Evolutionary conservation across 2,888 invertebrate genomes (phyloP), one percentile per base, ranked within the genome.

Genomic region (Plagodis pulveraria): DNA sequence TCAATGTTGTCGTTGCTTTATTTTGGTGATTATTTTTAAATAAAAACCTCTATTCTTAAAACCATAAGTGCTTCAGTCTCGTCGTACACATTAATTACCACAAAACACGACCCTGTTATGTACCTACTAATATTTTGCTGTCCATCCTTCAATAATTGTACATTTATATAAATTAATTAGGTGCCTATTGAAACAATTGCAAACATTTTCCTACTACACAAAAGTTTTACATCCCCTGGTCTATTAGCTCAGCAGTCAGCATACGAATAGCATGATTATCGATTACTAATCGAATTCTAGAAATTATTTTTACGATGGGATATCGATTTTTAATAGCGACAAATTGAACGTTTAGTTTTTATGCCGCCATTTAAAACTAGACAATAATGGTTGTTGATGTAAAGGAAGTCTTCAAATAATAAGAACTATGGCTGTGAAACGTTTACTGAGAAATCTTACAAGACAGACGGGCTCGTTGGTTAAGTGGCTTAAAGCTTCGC

Each of bases 261-360:
- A 64, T 65, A 60, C 55, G 50, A 63, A 60, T 44, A 65, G 62
- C 50, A 0, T 49, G 8, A 67, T 70, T 70, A 75, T 54, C 65
- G 67, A 71, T 71, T 69, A 65, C 63, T 70, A 76, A 78, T 74
- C 72, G 68, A 72, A 73, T 78, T 76, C 70, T 52, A 66, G 72
- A 78, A 79, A 73, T 70, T 68, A 64, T 58, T 70, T 73, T 77
- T 74, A 78, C 69, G 77, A 72, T 70, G 67, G 74, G 76, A 78
- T 77, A 77, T 77, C 51, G 69, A 61, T 68, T 70, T 73, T 57
- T 76, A 74, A 73, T 74, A 56, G 69, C 56, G 66, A 57, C 66
- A 76, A 77, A 73, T 73, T 63, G 61, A 71, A 63, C 60, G 62
- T 71, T 71, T 65, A 61, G 54, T 51, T 57, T 64, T 56, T 61